Conservation (phyloP, 2,113 vertebrate genomes). For the Castor canadensis region DNA sequence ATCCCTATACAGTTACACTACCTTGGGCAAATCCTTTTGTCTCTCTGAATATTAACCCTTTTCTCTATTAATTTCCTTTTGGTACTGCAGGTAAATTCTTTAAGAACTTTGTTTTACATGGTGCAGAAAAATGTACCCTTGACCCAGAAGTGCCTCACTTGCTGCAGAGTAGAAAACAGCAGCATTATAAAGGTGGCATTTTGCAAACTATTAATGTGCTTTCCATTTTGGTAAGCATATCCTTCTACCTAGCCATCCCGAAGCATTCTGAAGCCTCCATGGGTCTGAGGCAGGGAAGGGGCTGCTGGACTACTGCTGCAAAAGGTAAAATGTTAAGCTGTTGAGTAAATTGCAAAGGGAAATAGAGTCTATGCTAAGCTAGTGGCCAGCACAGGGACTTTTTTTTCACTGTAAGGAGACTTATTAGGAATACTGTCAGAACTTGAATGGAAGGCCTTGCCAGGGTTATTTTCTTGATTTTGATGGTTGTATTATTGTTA, state of each 20-base stretch:
- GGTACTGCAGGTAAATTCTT: background rate
- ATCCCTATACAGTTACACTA: background rate
- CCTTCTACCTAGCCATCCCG: background rate
- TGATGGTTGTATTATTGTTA: background rate
- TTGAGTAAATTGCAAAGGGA: background rate
- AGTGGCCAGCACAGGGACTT: background rate
- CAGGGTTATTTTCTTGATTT: background rate
- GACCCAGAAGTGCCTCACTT: background rate
- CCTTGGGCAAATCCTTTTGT: background rate
- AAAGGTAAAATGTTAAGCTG: background rate
- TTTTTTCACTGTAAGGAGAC: background rate
- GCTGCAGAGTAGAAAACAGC: background rate
- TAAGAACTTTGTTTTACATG: background rate
- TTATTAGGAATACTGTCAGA: background rate
- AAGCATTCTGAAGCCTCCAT: background rate
- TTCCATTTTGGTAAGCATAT: background rate
- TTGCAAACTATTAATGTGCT: background rate
- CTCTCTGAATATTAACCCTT: background rate
- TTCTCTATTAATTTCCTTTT: background rate
- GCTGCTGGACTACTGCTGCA: accelerated
- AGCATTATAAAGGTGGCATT: background rate
- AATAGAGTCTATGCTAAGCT: background rate
- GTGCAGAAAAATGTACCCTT: background rate
- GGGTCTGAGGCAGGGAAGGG: too few relatives aligned
- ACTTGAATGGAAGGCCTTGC: background rate